Percentiles rank a stretch among this genome's conserved stretches.
These are phyloP conservation scores for Lycaon pictus DNA, from an alignment of 2,113 vertebrate genomes.

Conservation along the genomic window DNA sequence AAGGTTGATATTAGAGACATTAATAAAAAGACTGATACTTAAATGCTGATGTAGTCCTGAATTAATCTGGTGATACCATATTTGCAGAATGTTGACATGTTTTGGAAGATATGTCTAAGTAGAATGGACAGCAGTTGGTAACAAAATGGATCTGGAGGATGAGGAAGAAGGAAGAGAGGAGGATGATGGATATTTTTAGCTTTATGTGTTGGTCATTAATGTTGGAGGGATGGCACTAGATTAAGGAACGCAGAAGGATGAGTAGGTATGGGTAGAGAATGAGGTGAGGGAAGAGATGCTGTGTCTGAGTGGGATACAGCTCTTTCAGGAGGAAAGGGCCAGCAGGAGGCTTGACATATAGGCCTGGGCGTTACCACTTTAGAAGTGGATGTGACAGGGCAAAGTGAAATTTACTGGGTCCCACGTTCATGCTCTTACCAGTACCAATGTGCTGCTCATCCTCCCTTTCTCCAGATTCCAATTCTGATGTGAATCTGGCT, in stretches of 20 bases:
- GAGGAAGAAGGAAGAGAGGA: neutral
- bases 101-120: neutral
- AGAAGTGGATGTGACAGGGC: neutral
- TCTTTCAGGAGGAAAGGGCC: neutral
- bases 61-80: neutral
- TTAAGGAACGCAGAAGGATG: neutral
- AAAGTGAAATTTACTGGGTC: neutral
- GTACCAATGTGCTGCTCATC: fast-evolving
- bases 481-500: neutral
- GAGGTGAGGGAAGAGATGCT: neutral
- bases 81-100: neutral
- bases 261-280: fast-evolving
- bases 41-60: neutral
- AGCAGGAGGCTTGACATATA: neutral
- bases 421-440: neutral
- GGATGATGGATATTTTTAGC: neutral
- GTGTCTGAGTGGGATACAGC: no score
- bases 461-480: neutral
- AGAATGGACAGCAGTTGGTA: neutral
- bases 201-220: no score
- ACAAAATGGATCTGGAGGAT: neutral
- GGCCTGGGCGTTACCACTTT: neutral
- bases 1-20: neutral
- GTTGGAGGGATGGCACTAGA: neutral
- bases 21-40: neutral